phyloP scores from a whole-genome alignment of 2,888 invertebrate species.

The Leucozona laternaria region DNA sequence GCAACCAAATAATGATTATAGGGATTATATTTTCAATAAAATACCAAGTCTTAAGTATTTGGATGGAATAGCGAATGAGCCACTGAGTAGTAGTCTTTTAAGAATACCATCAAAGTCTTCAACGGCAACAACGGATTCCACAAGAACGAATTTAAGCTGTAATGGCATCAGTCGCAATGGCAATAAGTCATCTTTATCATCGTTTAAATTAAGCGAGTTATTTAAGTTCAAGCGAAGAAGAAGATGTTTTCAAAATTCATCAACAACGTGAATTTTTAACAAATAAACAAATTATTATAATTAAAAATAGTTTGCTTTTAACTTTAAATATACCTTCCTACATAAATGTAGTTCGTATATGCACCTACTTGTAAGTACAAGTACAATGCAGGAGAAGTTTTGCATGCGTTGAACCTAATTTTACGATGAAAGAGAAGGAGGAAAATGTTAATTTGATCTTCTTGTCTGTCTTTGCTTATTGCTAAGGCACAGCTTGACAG shows the following conservation, averaged over 20 bases:
- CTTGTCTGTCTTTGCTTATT: no score
- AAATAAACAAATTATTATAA: slow-evolving; percentile 9
- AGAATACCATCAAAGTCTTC: slow-evolving; percentile 42
- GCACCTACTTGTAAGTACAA: no score
- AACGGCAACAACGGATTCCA: slow-evolving; percentile 40
- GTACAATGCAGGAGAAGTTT: no score
- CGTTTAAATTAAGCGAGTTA: slow-evolving; percentile 79
- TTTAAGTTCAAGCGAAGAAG: slow-evolving; percentile 78
- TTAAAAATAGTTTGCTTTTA: background rate
- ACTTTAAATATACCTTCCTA: no score
- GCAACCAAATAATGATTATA: slow-evolving; percentile 75
- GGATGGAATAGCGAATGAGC: slow-evolving; percentile 77
- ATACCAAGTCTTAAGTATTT: slow-evolving; percentile 80
- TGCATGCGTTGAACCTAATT: no score
- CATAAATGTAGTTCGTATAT: no score
- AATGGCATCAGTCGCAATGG: slow-evolving; percentile 16
- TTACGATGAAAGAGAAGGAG: background rate
- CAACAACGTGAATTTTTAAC: slow-evolving; percentile 77
- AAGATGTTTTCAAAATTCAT: slow-evolving; percentile 77
- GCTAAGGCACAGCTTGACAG: no score
- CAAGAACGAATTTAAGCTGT: slow-evolving; percentile 31
- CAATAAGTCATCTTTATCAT: slow-evolving; percentile 23
- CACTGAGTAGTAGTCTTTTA: slow-evolving; percentile 17
- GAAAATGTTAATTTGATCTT: background rate
- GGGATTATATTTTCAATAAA: slow-evolving; percentile 79